Evolutionary conservation across 2,888 invertebrate genomes (phyloP), one percentile per base, ranked within the genome.

Genomic region (Pristionchus mayeri): DNA sequence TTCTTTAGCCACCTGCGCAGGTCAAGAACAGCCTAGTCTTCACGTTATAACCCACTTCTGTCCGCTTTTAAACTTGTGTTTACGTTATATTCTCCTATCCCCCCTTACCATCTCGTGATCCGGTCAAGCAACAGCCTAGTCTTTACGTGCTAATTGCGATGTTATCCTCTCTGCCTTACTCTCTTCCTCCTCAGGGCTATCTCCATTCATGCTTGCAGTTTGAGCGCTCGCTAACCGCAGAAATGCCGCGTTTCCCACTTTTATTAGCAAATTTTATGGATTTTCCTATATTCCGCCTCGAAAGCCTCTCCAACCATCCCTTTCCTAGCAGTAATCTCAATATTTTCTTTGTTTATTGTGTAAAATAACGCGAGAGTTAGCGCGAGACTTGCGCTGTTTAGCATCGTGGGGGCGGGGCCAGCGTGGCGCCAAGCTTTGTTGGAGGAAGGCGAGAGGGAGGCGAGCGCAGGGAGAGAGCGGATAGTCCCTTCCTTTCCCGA

Each of bases 161-260:
- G n/a, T n/a, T n/a, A n/a, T n/a, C n/a, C n/a, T n/a, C n/a, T n/a
- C n/a, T n/a, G n/a, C n/a, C n/a, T n/a, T n/a, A n/a, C n/a, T n/a
- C n/a, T n/a, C n/a, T n/a, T n/a, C n/a, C n/a, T n/a, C n/a, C n/a
- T n/a, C n/a, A n/a, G n/a, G n/a, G n/a, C n/a, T n/a, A n/a, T n/a
- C n/a, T n/a, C n/a, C n/a, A n/a, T n/a, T n/a, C n/a, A n/a, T n/a
- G 24, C 21, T 75, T 75, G 75, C 75, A 75, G 75, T 75, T 75
- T n/a, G 75, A 27, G 21, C n/a, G 11, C 18, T 13, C 37, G 27
- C 44, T 75, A 44, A 75, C 27, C 27, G n/a, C 27, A 63, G 63
- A 27, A 63, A 63, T n/a, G 7, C 75, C 57, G 21, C 2, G 18
- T 75, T 75, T 44, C 44, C 4, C 44, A 40, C 75, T 34, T 44